Evolutionary conservation across 1,140 invertebrate species (phyloP), one percentile per base, ranked within the genome.

Genomic region (Halyomorpha halys): DNA sequence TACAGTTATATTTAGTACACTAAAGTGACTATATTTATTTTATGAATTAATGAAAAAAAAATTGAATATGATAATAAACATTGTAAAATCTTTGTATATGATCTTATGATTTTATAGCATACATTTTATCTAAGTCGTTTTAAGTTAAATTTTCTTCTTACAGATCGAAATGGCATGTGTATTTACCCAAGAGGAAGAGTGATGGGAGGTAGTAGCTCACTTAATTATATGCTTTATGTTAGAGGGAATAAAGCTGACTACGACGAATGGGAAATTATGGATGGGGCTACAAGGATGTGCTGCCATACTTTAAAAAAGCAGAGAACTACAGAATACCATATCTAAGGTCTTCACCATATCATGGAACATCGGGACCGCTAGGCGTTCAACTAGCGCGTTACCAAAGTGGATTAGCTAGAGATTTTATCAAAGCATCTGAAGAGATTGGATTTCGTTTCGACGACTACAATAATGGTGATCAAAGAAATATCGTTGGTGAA

Each of bases 201-300:
- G 0, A 79, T 90, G 69, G 91, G 91, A 14, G 94, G 94, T 16
- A 89, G 89, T 39, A 94, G 90, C 53, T 90, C 93, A 0, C 79
- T 97, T 0, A 97, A 97, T 74, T 91, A 91, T 1, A 94, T 96
- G 91, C 82, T 95, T 11, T 97, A 97, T 75, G 86, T 95, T 0
- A 81, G 94, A 49, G 94, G 94, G 25, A 94, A 97, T 72, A 83
- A 80, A 68, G 75, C 81, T 53, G 94, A 98, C 72, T 98, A 93
- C 76, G 91, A 98, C 72, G 78, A 86, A 16, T 97, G 94, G 0
- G 80, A 11, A 82, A 81, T 64, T 19, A 68, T 39, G 79, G 78
- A 44, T 80, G 85, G 87, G 78, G 68, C 16, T 86, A 80, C 70
- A 76, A 83, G 8, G 75, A 81, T 16, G 76, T 83, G 0, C 67